A percentile compares a stretch with the other conserved stretches of the same genome.
phyloP scores from a whole-genome alignment of 2,797 vertebrate genomes.

The Lemur catta region DNA sequence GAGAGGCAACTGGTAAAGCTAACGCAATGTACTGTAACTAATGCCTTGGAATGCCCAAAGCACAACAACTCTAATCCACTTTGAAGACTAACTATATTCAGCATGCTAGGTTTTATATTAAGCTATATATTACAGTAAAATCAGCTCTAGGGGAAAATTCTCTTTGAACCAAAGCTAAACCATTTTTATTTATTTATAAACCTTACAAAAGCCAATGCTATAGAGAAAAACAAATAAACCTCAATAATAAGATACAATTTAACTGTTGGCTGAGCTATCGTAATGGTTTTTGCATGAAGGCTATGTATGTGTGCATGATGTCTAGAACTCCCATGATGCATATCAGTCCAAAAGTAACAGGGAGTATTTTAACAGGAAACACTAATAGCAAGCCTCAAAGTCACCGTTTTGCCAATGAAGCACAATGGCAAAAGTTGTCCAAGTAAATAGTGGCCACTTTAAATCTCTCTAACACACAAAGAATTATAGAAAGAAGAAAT shows the following conservation, averaged over 20 bases:
- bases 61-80: slow-evolving; percentile 53
- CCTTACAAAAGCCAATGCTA: neutral
- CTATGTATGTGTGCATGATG: neutral
- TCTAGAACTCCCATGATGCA: neutral
- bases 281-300: neutral
- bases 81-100: slow-evolving; percentile 49
- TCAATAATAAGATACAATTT: neutral
- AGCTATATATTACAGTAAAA: slow-evolving; percentile 56
- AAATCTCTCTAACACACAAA: neutral
- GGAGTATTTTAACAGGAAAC: neutral
- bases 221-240: neutral
- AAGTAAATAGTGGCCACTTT: neutral
- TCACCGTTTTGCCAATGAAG: neutral
- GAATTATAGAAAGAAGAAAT: neutral
- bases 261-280: neutral
- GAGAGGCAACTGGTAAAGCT: slow-evolving; percentile 45
- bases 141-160: slow-evolving; percentile 51
- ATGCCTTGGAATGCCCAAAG: slow-evolving; percentile 35
- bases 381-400: neutral
- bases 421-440: neutral
- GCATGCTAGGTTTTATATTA: slow-evolving; percentile 54
- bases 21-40: slow-evolving; percentile 40
- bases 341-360: neutral
- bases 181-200: slow-evolving; percentile 59
- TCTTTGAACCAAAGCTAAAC: slow-evolving; percentile 59